These are phyloP conservation scores for Tinamus guttatus DNA, from an alignment of 2,113 vertebrate species.

Conservation along the genomic window DNA sequence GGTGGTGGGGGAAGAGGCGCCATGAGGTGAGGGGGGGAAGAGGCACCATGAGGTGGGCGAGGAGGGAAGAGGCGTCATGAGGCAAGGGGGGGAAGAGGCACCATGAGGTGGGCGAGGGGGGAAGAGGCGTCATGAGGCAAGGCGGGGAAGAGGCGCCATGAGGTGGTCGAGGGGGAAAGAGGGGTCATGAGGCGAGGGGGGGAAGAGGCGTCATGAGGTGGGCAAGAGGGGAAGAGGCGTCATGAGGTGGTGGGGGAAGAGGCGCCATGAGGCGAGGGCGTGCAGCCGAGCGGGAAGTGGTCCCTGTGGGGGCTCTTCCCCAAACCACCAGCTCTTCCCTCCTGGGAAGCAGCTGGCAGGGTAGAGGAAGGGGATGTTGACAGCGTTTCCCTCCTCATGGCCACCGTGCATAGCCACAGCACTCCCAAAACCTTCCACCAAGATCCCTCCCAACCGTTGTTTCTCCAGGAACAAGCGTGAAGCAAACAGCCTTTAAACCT, in stretches of 20 bases:
- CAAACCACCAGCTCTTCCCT: neutral
- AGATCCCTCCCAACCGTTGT: neutral
- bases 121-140: no score
- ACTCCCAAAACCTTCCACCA: fast-evolving
- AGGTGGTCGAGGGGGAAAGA: neutral
- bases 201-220: neutral
- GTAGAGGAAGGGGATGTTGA: neutral
- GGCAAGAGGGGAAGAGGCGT: no score
- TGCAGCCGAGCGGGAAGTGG: fast-evolving
- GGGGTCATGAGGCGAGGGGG: neutral
- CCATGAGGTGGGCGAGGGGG: no score
- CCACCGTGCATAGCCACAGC: neutral
- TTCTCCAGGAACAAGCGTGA: no score
- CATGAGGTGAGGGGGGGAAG: no score
- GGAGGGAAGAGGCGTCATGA: no score
- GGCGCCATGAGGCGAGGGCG: neutral
- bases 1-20: no score
- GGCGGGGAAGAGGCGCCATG: no score
- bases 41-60: no score
- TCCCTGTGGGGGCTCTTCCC: neutral
- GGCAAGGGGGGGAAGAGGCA: no score
- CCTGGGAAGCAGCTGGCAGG: neutral
- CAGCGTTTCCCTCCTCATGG: neutral
- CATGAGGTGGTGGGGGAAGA: neutral
- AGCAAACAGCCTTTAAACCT: neutral